Evolutionary conservation across 2,888 invertebrate genomes (phyloP).

Genomic region (Dinocampus coccinellae): DNA sequence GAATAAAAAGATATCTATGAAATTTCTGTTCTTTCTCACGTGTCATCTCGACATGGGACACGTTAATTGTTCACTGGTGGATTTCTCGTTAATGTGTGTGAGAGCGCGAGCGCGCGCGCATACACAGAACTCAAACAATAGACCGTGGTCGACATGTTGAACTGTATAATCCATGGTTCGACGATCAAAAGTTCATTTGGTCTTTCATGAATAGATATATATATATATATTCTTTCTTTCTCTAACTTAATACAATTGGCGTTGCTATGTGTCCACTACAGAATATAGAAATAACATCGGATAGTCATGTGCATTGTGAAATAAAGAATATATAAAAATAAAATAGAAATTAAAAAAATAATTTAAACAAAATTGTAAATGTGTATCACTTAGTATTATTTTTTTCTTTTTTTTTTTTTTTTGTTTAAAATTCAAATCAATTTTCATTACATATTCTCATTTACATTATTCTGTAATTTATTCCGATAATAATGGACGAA

Average conservation of each 20-base stretch:
- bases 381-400: too few species aligned
- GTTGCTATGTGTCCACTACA: background rate
- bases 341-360: too few species aligned
- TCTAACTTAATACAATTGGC: background rate
- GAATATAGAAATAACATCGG: background rate
- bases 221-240: too few species aligned
- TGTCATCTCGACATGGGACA: background rate
- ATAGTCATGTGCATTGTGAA: background rate
- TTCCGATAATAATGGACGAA: too few species aligned
- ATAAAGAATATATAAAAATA: too few species aligned
- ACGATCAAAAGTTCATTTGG: constrained; percentile 18
- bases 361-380: too few species aligned
- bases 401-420: too few species aligned
- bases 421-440: too few species aligned
- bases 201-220: background rate
- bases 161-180: background rate
- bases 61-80: background rate
- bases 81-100: too few species aligned
- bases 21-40: background rate
- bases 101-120: too few species aligned
- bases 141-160: background rate
- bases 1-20: background rate
- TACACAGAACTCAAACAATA: background rate
- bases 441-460: too few species aligned
- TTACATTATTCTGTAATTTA: too few species aligned